A percentile compares a stretch with the other conserved stretches of the same genome.
phyloP scores from a whole-genome alignment of 2,113 vertebrate species.

The Daboia siamensis region DNA sequence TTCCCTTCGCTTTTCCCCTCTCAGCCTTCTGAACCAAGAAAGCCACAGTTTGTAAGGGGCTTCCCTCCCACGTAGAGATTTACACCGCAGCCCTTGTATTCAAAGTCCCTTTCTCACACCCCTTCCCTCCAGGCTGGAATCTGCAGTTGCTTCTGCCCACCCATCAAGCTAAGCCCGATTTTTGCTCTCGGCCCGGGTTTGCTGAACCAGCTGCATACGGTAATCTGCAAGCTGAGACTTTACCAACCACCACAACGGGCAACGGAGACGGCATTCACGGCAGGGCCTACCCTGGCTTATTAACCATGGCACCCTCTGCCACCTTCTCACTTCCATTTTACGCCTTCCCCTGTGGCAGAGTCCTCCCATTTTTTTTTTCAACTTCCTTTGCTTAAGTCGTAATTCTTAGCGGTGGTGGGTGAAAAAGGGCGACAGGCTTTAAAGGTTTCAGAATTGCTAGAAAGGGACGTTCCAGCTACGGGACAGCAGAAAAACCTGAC shows the following conservation, averaged over 20 bases:
- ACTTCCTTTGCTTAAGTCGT: not conserved
- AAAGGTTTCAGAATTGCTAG: not conserved
- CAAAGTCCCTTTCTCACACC: too few species aligned
- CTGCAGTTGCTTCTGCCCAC: not conserved
- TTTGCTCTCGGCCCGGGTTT: not conserved
- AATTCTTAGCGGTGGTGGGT: not conserved
- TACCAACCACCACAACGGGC: not conserved
- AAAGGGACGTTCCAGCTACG: not conserved
- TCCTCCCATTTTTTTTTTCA: too few species aligned
- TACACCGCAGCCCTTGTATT: not conserved
- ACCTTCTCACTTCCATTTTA: too few species aligned
- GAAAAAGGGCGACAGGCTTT: not conserved
- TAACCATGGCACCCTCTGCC: not conserved
- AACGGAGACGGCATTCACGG: not conserved
- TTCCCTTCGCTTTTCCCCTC: not conserved
- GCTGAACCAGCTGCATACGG: not conserved
- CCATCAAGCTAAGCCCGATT: not conserved
- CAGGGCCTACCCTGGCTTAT: not conserved
- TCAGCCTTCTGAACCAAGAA: not conserved
- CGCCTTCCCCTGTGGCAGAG: not conserved
- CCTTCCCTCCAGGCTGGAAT: rapidly evolving
- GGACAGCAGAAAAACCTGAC: not conserved
- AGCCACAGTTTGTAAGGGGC: not conserved
- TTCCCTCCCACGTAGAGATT: not conserved
- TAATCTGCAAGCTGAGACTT: not conserved